Evolutionary conservation across 2,888 invertebrate genomes (phyloP).

Genomic region (Glyphotaelius pellucidus): DNA sequence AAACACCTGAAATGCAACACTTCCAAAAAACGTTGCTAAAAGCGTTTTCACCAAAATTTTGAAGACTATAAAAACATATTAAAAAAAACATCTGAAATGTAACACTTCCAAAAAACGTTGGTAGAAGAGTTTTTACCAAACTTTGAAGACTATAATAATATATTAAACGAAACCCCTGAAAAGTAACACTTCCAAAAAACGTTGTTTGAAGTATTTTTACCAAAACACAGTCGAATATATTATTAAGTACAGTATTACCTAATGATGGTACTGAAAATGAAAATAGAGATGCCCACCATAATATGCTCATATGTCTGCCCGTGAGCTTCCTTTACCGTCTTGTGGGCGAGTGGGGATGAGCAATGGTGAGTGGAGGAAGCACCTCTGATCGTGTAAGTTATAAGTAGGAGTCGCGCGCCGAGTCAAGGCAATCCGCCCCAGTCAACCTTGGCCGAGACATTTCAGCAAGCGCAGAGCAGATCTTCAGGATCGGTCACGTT

Average conservation of each 20-base stretch:
- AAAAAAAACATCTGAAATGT: too few relatives aligned
- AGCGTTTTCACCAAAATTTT: too few relatives aligned
- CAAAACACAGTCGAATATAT: too few relatives aligned
- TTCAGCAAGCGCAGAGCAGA: not conserved
- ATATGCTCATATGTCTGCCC: not conserved
- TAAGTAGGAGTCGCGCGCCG: not conserved
- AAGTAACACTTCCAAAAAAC: too few relatives aligned
- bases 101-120: too few relatives aligned
- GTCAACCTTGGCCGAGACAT: slow-evolving; percentile 46
- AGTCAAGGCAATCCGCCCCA: slow-evolving; percentile 37
- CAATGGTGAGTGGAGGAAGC: not conserved
- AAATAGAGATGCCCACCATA: not conserved
- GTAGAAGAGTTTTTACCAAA: too few relatives aligned
- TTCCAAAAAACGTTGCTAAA: too few relatives aligned
- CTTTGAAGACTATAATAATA: too few relatives aligned
- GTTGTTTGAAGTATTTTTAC: too few relatives aligned
- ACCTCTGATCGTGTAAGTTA: not conserved
- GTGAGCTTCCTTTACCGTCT: not conserved
- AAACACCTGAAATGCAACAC: too few relatives aligned
- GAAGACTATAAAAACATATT: too few relatives aligned
- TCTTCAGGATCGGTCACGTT: not conserved
- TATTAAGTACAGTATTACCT: not conserved
- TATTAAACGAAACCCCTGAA: too few relatives aligned
- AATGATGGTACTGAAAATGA: not conserved
- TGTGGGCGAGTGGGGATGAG: not conserved